Evolutionary conservation across 2,113 vertebrate genomes (phyloP).

Genomic region (Scatophagus argus): DNA sequence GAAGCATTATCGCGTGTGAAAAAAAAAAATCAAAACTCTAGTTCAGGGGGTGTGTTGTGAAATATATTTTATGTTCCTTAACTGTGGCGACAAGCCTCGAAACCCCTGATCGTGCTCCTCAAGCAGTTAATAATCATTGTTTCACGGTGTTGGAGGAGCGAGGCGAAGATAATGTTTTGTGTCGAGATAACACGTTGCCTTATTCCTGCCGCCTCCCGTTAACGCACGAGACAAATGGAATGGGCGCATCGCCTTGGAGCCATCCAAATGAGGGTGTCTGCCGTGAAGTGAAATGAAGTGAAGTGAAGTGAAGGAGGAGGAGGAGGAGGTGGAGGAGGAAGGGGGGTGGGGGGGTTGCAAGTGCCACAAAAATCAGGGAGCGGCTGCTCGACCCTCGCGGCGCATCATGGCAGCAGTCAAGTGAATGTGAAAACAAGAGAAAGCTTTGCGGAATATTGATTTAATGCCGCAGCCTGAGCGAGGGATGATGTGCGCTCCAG

Average conservation of each 20-base stretch:
- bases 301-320: constrained; percentile 58
- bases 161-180: constrained; percentile 75
- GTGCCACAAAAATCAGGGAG: constrained; percentile 84
- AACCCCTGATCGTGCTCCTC: constrained; percentile 61
- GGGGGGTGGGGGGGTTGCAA: constrained; percentile 71
- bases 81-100: constrained; percentile 64
- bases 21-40: constrained; percentile 34
- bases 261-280: constrained; percentile 77
- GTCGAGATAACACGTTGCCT: constrained; percentile 66
- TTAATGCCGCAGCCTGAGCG: constrained; percentile 92
- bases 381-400: constrained; percentile 84
- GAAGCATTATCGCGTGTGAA: constrained; percentile 58
- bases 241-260: constrained; percentile 71
- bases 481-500: constrained; percentile 87
- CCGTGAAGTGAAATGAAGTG: constrained; percentile 68
- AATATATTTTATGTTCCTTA: constrained; percentile 67
- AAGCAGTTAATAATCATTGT: constrained; percentile 74
- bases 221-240: constrained; percentile 72
- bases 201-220: constrained; percentile 69
- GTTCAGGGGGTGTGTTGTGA: constrained; percentile 37
- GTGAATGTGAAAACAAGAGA: constrained; percentile 92
- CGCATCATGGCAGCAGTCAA: constrained; percentile 90
- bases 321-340: constrained; percentile 62
- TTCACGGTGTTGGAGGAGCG: constrained; percentile 67
- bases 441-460: constrained; percentile 95